Percentiles rank a stretch among this genome's conserved stretches.
phyloP scores from a whole-genome alignment of 2,797 vertebrate genomes.

The Tokudaia tokunoshimensis region DNA sequence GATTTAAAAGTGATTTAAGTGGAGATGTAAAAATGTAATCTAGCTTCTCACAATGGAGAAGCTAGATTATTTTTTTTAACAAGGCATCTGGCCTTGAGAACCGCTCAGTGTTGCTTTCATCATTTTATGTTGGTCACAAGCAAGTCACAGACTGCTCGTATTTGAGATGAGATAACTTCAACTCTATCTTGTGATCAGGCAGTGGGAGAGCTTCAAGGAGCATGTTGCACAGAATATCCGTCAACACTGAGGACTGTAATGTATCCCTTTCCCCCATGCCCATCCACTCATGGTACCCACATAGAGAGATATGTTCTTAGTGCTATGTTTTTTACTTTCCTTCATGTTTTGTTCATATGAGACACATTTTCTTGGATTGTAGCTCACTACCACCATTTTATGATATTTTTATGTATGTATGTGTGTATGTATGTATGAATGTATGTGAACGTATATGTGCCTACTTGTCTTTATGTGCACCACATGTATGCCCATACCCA shows the following conservation, averaged over 20 bases:
- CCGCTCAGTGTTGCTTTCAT: background rate
- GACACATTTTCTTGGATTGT: background rate
- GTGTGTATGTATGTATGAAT: background rate
- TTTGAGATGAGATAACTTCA: background rate
- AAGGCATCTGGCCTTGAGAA: background rate
- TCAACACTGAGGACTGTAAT: background rate
- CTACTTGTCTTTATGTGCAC: background rate
- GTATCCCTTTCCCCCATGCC: background rate
- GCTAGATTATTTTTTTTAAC: background rate
- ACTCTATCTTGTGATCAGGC: background rate
- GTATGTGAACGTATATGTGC: background rate
- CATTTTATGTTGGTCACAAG: background rate
- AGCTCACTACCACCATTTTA: background rate
- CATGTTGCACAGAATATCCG: background rate
- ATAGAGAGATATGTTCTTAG: background rate
- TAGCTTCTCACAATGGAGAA: background rate
- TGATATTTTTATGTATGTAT: background rate
- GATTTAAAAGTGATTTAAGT: too few species aligned
- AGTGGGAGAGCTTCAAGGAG: background rate
- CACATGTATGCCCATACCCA: background rate
- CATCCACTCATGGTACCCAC: accelerated
- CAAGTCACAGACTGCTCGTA: background rate
- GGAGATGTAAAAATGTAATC: too few species aligned
- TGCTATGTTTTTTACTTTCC: too few species aligned
- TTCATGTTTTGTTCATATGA: background rate